These are phyloP conservation scores for Ictidomys tridecemlineatus DNA, from an alignment of 2,113 vertebrate species.

Conservation along the genomic window DNA sequence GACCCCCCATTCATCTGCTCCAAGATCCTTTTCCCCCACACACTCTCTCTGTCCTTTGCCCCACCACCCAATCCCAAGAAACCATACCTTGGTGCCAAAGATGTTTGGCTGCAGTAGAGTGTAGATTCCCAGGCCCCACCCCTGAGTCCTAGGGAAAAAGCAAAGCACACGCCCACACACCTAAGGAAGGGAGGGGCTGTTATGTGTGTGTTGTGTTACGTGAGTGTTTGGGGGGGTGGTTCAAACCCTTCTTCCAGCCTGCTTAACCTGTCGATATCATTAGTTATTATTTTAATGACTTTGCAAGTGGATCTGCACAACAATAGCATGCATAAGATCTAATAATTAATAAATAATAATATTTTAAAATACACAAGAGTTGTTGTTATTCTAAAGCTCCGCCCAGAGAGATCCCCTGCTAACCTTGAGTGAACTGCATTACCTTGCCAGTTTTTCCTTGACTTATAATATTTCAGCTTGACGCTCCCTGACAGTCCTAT, in stretches of 20 bases:
- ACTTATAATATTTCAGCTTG: neutral
- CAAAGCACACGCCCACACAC: neutral
- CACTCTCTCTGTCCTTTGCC: neutral
- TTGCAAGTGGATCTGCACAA: neutral
- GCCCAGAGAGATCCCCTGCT: neutral
- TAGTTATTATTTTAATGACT: neutral
- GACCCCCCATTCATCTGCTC: fast-evolving
- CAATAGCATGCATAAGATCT: neutral
- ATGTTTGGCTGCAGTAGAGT: too few species aligned
- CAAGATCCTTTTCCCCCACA: neutral
- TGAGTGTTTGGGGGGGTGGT: neutral
- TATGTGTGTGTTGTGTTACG: neutral
- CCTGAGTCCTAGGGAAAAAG: neutral
- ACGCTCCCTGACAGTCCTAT: neutral
- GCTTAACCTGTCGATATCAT: neutral
- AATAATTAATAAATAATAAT: neutral
- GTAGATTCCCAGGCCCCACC: neutral
- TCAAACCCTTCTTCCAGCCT: neutral
- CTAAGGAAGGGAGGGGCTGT: neutral
- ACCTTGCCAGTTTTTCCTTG: neutral
- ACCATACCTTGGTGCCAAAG: neutral
- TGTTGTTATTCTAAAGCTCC: neutral
- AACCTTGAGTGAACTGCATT: neutral
- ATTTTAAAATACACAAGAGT: neutral
- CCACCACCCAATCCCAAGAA: neutral